A percentile compares a stretch with the other conserved stretches of the same genome.
Conservation (phyloP, 2,797 vertebrate species). For the Microcaecilia unicolor region DNA sequence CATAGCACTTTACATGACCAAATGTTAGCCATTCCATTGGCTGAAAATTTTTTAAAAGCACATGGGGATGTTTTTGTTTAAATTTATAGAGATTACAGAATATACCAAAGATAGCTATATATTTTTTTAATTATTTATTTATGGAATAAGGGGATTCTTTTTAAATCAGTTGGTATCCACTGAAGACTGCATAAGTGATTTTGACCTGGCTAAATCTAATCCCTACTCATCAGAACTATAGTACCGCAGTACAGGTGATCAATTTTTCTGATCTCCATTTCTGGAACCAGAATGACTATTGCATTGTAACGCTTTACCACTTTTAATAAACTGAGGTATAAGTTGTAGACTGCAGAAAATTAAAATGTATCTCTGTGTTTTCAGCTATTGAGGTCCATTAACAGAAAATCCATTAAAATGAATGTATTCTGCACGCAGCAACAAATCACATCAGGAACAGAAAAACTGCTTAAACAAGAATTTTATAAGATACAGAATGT, state of each 20-base stretch:
- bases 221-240: neutral
- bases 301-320: no score
- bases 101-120: no score
- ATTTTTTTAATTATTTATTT: no score
- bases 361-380: neutral
- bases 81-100: no score
- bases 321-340: neutral
- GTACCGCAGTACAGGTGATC: neutral
- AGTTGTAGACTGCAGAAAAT: neutral
- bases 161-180: no score
- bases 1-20: no score
- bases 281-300: neutral
- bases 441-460: neutral
- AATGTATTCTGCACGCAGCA: neutral
- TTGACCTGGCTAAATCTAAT: no score
- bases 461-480: conserved; percentile 3
- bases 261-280: neutral
- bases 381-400: neutral
- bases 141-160: no score
- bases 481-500: neutral
- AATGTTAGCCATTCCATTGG: no score
- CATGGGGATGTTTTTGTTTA: no score
- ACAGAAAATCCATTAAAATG: neutral
- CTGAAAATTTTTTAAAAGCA: no score
- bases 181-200: rapidly evolving